Percentiles rank a stretch among this genome's conserved stretches.
Conservation (phyloP, 2,797 vertebrate species). For the Crax fasciolata region DNA sequence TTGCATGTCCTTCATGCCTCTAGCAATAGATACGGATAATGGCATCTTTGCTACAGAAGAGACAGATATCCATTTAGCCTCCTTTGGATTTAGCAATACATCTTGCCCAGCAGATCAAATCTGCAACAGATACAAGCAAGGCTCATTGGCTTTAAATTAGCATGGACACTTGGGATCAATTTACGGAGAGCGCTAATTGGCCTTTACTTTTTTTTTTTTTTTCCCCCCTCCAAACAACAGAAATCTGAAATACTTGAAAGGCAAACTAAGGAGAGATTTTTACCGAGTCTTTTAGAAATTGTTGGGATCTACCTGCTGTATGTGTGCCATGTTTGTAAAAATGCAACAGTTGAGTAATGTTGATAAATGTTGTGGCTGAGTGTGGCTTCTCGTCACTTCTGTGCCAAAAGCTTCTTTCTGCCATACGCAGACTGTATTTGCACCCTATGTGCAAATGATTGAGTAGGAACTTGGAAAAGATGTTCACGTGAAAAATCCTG, state of each 20-base stretch:
- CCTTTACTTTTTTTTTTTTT: neutral
- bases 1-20: neutral
- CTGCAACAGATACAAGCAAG: neutral
- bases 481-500: neutral
- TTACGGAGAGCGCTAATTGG: neutral
- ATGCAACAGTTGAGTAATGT: neutral
- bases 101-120: neutral
- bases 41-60: neutral
- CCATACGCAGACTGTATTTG: neutral
- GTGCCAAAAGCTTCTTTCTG: conserved; percentile 21
- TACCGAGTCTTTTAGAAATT: neutral
- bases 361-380: conserved; percentile 27
- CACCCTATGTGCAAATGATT: neutral
- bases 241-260: neutral
- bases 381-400: neutral
- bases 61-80: neutral
- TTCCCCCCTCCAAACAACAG: neutral
- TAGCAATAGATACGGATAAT: neutral
- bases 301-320: neutral
- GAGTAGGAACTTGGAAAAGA: conserved; percentile 38
- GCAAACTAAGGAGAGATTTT: neutral
- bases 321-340: conserved; percentile 10
- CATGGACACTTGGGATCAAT: neutral
- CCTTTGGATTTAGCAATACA: neutral
- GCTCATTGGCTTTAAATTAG: neutral